Percentiles rank a stretch among this genome's conserved stretches.
These are phyloP conservation scores for Passer domesticus DNA, from an alignment of 2,113 vertebrate genomes.

Conservation along the genomic window DNA sequence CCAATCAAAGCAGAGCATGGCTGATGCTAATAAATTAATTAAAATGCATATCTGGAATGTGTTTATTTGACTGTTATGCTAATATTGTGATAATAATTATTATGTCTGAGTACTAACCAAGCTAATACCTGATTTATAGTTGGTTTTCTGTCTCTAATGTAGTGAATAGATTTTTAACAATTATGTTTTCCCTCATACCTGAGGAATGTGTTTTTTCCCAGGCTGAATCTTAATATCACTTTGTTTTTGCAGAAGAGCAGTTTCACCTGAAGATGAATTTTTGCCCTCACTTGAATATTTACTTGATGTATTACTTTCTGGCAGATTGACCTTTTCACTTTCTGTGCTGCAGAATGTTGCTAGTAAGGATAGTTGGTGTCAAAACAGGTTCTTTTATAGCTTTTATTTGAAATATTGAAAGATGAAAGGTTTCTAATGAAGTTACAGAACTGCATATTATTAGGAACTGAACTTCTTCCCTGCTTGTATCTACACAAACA, in stretches of 20 bases:
- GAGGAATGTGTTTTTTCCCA: background rate
- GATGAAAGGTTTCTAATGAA: background rate
- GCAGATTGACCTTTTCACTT: background rate
- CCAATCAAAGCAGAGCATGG: too few species aligned
- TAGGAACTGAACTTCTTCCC: background rate
- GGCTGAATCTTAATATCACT: background rate
- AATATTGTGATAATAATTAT: background rate
- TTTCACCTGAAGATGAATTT: background rate
- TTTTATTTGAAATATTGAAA: background rate
- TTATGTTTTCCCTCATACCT: background rate
- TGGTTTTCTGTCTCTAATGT: background rate
- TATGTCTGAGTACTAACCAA: background rate
- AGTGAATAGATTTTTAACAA: background rate
- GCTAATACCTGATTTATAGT: background rate
- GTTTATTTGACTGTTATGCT: background rate
- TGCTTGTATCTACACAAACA: background rate
- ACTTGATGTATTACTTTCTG: background rate
- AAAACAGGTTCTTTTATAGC: background rate
- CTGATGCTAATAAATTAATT: too few species aligned
- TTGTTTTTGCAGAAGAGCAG: background rate
- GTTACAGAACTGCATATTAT: background rate
- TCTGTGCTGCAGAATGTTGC: background rate
- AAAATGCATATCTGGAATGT: too few species aligned
- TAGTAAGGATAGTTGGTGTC: background rate
- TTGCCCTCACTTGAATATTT: background rate